Evolutionary conservation across 2,888 invertebrate genomes (phyloP).

Genomic region (Mesorhabditis spiculigera): DNA sequence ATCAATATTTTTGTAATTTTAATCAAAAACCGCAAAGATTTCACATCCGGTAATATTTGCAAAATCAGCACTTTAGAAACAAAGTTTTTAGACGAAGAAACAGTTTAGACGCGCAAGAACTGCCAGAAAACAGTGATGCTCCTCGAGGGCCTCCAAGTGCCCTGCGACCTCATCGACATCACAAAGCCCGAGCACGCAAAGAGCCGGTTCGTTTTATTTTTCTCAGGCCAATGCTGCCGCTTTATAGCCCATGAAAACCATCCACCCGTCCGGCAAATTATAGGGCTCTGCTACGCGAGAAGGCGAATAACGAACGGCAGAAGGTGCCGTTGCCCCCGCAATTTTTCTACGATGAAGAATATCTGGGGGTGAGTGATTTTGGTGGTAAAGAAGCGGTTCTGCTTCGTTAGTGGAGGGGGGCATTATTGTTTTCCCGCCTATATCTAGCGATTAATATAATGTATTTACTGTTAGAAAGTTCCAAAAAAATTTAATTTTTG

Average conservation of each 20-base stretch:
- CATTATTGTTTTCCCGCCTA: too few relatives aligned
- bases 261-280: background rate
- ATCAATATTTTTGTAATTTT: too few relatives aligned
- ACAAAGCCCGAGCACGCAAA: slow-evolving; percentile 77
- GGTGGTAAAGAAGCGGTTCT: too few relatives aligned
- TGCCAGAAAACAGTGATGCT: slow-evolving; percentile 76
- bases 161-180: slow-evolving; percentile 86
- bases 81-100: background rate
- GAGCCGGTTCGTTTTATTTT: too few relatives aligned
- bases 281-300: slow-evolving; percentile 83
- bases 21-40: too few relatives aligned
- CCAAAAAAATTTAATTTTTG: too few relatives aligned
- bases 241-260: too few relatives aligned
- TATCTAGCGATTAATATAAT: too few relatives aligned
- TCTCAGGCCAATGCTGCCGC: too few relatives aligned
- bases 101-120: background rate
- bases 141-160: slow-evolving; percentile 83
- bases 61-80: background rate
- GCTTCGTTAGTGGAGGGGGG: too few relatives aligned
- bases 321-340: slow-evolving; percentile 75
- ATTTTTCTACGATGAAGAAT: slow-evolving; percentile 84
- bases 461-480: too few relatives aligned
- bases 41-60: too few relatives aligned
- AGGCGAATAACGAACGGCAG: slow-evolving; percentile 61
- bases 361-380: slow-evolving; percentile 77